Evolutionary conservation across 2,113 vertebrate species (phyloP), one percentile per base, ranked within the genome.

Genomic region (Lathamus discolor): DNA sequence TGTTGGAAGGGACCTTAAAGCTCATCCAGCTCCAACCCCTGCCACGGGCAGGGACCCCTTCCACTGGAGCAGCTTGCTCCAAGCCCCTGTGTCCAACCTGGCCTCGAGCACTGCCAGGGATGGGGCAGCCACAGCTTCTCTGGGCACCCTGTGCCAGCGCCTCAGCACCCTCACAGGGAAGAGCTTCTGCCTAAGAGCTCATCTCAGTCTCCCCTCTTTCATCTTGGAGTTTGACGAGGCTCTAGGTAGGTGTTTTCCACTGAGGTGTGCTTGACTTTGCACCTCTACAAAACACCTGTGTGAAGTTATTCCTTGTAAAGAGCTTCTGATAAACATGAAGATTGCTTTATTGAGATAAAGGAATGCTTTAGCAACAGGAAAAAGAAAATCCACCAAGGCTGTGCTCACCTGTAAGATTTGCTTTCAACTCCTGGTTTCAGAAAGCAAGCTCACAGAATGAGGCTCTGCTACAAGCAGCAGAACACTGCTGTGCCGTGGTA

Each of bases 161-260:
- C 7, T 55, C 54, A 55, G 17, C 31, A 57, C 31, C 55, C 31
- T 57, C 55, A 2, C 54, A 57, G 31, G 54, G 55, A n/a, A n/a
- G 5, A n/a, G 33, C 31, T 57, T 57, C 12, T 57, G 55, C 31
- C 55, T n/a, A 33, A 57, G 33, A 57, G 19, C 33, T 33, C 55
- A 57, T 6, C 31, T 57, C 55, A 14, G 7, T 22, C 31, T 57
- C 55, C 55, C 31, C 13, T 57, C 31, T n/a, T 59, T 16, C 57
- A 35, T 33, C 33, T 35, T 2, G 1, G 77, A 59, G 51, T 12
- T 24, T 59, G 41, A 67, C 0, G 0, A 81, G 11, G 18, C 35
- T 63, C 24, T 4, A 2, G 3, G 4, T 5, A 31, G 18, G 41
- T 24, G 17, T 18, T 55, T 29, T 59, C 44, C 28, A n/a, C 25